phyloP scores from a whole-genome alignment of 1,140 invertebrate genomes.

The Drosophila lini region DNA sequence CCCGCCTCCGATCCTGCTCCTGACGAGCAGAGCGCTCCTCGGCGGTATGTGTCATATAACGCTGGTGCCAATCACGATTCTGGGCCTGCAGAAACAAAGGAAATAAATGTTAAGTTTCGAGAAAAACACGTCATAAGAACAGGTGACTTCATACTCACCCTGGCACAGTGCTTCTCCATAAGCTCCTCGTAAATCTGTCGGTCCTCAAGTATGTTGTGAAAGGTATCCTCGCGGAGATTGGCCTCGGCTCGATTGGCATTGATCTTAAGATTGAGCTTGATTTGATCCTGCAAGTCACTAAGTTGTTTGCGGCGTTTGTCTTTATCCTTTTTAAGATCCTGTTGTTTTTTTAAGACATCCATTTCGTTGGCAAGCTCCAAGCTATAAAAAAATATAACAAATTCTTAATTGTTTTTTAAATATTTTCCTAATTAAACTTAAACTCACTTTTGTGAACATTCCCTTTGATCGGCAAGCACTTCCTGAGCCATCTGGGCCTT shows the following conservation, averaged over 20 bases:
- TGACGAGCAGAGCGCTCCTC: slow-evolving; percentile 23
- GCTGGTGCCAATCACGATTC: slow-evolving; percentile 54
- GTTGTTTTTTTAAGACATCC: slow-evolving; percentile 7
- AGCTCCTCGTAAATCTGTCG: slow-evolving; percentile 52
- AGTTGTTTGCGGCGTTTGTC: slow-evolving; percentile 39
- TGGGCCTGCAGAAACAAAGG: slow-evolving; percentile 20
- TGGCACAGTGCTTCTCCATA: slow-evolving; percentile 32
- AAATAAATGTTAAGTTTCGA: neutral
- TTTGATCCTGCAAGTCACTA: slow-evolving; percentile 39
- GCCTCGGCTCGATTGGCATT: neutral
- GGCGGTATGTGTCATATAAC: slow-evolving; percentile 40
- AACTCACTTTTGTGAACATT: slow-evolving; percentile 34
- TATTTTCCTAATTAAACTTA: neutral
- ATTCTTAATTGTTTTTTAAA: neutral
- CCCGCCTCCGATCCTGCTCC: slow-evolving; percentile 1
- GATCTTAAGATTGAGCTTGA: slow-evolving; percentile 21
- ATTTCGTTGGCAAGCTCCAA: slow-evolving; percentile 22
- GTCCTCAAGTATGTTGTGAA: slow-evolving; percentile 43
- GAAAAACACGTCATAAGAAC: neutral
- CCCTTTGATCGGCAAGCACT: slow-evolving; percentile 16
- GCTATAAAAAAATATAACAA: slow-evolving; percentile 5
- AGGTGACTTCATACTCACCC: slow-evolving; percentile 15
- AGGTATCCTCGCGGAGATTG: slow-evolving; percentile 15
- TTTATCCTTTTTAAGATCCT: neutral
- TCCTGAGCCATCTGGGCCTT: slow-evolving; percentile 5